Evolutionary conservation across 2,113 vertebrate genomes (phyloP).

Genomic region (Peromyscus polionotus): DNA sequence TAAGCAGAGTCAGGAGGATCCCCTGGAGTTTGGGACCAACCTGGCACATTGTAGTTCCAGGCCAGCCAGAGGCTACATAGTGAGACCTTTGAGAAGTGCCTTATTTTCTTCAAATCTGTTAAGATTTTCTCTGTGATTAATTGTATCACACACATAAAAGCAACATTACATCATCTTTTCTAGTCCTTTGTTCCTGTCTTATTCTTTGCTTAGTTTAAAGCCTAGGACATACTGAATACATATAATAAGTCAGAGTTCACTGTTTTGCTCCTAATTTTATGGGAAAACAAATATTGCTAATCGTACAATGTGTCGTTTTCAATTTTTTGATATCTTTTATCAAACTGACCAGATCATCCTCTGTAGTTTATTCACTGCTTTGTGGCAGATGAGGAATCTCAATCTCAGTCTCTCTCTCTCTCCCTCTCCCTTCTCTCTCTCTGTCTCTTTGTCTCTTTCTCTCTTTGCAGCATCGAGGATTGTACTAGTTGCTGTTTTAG

Average conservation of each 20-base stretch:
- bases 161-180: neutral
- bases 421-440: too few species aligned
- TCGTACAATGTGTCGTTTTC: neutral
- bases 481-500: neutral
- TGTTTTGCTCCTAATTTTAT: neutral
- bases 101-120: neutral
- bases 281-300: neutral
- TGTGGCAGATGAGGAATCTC: neutral
- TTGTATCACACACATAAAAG: neutral
- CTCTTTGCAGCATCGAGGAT: neutral
- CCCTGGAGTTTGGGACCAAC: neutral
- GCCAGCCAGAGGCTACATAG: neutral
- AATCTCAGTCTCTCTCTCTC: too few species aligned
- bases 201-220: neutral
- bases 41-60: neutral
- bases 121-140: neutral
- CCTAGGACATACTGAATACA: neutral
- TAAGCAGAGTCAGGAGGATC: neutral
- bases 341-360: neutral
- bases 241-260: neutral
- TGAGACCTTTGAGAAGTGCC: neutral
- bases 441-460: neutral
- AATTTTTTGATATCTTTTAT: neutral
- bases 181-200: neutral
- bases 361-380: neutral